Evolutionary conservation across 2,113 vertebrate species (phyloP).

Genomic region (Phocoena sinus): DNA sequence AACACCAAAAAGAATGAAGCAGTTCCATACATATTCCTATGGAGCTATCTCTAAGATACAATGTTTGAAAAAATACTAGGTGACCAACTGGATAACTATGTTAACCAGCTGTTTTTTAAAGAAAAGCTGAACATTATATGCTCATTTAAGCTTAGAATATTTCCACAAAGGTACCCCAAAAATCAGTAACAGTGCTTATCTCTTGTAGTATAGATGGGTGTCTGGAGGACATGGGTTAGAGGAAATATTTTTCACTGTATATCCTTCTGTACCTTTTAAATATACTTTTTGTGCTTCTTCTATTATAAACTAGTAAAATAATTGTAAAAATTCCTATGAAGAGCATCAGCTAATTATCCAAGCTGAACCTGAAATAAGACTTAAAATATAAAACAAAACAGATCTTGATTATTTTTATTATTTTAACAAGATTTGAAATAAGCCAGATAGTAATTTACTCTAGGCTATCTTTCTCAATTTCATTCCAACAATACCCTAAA

Average conservation of each 20-base stretch:
- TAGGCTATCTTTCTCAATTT: background rate
- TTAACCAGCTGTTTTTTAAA: background rate
- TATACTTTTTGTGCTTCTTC: background rate
- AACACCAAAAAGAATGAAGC: background rate
- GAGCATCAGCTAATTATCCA: background rate
- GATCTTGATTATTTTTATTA: slow-evolving; percentile 16
- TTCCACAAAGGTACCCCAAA: background rate
- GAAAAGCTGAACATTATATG: background rate
- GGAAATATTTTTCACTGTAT: background rate
- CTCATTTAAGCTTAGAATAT: background rate
- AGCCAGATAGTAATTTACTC: background rate
- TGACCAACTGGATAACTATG: background rate
- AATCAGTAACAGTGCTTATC: background rate
- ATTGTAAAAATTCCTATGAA: background rate
- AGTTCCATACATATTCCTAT: background rate
- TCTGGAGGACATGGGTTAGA: background rate
- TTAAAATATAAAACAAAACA: background rate
- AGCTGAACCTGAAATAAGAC: slow-evolving; percentile 22
- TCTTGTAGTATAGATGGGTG: background rate
- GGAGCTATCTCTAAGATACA: background rate
- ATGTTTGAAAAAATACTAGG: background rate
- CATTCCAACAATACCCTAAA: slow-evolving; percentile 10
- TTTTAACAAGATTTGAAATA: slow-evolving; percentile 38
- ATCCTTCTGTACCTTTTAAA: background rate
- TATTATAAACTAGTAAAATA: background rate